These are phyloP conservation scores for Atrina japonica DNA, from an alignment of 2,888 invertebrate genomes.

Conservation along the genomic window DNA sequence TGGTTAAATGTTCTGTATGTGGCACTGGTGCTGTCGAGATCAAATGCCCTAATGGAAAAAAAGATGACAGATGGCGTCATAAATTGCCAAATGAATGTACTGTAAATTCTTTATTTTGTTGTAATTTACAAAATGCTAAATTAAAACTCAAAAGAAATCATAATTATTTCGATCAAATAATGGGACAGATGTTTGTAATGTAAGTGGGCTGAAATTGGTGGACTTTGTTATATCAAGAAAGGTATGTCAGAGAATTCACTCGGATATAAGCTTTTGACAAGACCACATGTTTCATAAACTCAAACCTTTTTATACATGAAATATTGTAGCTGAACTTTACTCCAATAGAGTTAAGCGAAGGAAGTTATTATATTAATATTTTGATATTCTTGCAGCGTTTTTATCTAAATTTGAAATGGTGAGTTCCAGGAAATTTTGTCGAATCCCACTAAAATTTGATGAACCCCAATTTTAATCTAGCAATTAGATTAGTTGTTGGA, in stretches of 20 bases:
- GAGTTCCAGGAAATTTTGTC: no score
- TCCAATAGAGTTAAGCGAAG: no score
- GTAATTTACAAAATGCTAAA: background rate
- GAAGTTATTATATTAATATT: no score
- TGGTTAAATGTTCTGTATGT: background rate
- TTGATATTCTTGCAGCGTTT: no score
- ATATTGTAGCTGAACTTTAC: slow-evolving; percentile 10
- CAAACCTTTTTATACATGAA: background rate
- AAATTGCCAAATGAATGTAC: slow-evolving; percentile 2
- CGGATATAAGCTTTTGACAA: background rate
- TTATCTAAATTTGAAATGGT: no score
- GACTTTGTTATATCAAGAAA: slow-evolving; percentile 22
- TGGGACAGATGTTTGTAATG: slow-evolving; percentile 30
- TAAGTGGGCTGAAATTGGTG: slow-evolving; percentile 18
- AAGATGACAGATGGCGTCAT: slow-evolving; percentile 2
- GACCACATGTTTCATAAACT: slow-evolving; percentile 6
- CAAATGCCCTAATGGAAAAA: slow-evolving; percentile 6
- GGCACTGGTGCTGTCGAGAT: slow-evolving; percentile 8
- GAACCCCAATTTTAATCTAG: no score
- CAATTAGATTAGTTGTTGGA: no score
- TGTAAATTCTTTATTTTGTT: background rate
- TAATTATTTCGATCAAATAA: background rate
- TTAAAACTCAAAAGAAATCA: background rate
- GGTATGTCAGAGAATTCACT: slow-evolving; percentile 15
- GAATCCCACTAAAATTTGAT: no score